These are phyloP conservation scores for Diachasmimorpha longicaudata DNA, from an alignment of 1,140 invertebrate species.

Conservation along the genomic window DNA sequence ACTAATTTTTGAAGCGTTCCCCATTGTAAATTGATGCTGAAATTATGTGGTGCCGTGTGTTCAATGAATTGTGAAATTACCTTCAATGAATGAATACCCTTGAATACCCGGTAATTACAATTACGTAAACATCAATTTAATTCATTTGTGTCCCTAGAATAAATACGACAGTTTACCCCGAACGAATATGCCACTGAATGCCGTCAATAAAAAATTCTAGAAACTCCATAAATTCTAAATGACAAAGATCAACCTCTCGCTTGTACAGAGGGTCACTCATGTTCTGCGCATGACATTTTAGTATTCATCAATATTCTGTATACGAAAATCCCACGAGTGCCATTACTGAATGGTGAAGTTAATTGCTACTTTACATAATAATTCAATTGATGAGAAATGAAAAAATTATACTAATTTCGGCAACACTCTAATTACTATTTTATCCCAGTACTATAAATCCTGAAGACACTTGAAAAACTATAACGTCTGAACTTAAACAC, in stretches of 20 bases:
- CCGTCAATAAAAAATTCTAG: no score
- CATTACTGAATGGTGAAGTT: conserved; percentile 41
- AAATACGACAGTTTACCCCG: no score
- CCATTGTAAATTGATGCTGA: neutral
- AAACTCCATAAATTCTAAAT: neutral
- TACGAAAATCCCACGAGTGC: conserved; percentile 32
- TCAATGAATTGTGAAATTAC: neutral
- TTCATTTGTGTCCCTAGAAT: neutral
- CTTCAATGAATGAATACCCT: neutral
- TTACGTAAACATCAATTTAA: neutral
- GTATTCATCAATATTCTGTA: conserved; percentile 45
- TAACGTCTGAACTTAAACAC: no score
- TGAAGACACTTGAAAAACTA: no score
- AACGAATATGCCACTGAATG: neutral
- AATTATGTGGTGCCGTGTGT: neutral
- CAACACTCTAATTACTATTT: no score
- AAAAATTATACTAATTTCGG: neutral
- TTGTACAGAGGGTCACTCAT: neutral
- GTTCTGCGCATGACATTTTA: conserved; percentile 34
- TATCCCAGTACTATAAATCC: no score
- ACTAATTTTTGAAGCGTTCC: neutral
- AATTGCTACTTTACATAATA: conserved; percentile 53
- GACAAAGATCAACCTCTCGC: neutral
- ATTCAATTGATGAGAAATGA: conserved; percentile 35
- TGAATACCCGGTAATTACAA: neutral